Evolutionary conservation across 2,113 vertebrate genomes (phyloP), one percentile per base, ranked within the genome.

Genomic region (Brachyhypopomus gauderio): DNA sequence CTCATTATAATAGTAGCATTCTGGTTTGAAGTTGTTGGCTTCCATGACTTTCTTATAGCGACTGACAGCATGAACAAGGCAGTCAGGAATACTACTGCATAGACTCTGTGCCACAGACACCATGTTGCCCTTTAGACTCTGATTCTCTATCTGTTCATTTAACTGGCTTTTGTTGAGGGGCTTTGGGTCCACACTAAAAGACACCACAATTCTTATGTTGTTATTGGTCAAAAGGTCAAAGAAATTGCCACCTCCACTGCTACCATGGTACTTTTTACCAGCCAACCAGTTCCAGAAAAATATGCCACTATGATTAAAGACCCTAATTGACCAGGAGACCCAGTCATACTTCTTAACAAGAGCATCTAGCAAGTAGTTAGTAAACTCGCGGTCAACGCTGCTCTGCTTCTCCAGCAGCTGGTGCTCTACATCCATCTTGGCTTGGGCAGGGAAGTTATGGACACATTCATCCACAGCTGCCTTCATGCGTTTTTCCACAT

Each of bases 211-310:
- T 79, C 90, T 90, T 83, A 93, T 71, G 60, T 90, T 91, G 86
- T 89, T 93, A 59, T 87, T 85, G 88, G 92, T 93, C 84, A 91
- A 41, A 80, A 93, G 55, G 30, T 94, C 92, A 83, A 94, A 94
- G 85, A 87, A 93, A 83, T 92, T 92, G 72, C 85, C 84, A 17
- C 91, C 91, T 14, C 89, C 89, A 1, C 89, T 83, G 19, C 75
- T 91, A 12, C 92, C 92, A 0, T 94, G 92, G 83, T 88, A 93
- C 71, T 91, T 92, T 82, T 92, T 93, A 3, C 93, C 93, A 11
- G 92, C 92, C 74, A 93, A 83, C 93, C 92, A 94, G 88, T 93
- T 93, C 88, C 91, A 93, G 60, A 94, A 91, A 88, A 92, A 92
- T 58, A 92, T 82, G 34, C 89, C 93, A 41, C 78, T 59, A 17